Conservation (phyloP, 2,797 vertebrate species). For the Cynopterus sphinx region DNA sequence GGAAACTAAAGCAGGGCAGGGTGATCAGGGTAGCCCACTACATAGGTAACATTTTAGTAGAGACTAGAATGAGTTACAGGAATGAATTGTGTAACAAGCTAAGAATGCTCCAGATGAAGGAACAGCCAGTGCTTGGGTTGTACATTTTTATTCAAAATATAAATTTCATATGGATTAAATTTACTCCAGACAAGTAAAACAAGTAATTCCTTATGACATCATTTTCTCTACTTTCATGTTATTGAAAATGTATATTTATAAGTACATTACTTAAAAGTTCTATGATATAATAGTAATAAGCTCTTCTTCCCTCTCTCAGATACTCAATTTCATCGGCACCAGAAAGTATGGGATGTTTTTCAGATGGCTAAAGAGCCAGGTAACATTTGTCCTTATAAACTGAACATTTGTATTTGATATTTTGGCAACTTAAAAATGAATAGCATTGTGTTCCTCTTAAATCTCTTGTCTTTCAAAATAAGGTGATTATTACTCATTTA, state of each 20-base stretch:
- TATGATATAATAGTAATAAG: not conserved
- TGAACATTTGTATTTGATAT: not conserved
- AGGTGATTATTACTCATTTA: not conserved
- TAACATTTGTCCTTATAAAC: conserved; percentile 74
- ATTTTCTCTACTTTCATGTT: not conserved
- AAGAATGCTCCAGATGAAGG: not conserved
- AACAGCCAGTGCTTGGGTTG: no score
- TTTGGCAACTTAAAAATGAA: conserved; percentile 19
- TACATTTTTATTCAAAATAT: no score
- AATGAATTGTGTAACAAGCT: not conserved
- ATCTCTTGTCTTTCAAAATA: not conserved
- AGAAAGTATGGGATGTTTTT: conserved; percentile 91
- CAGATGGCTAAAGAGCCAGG: conserved; percentile 89
- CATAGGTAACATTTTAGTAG: not conserved
- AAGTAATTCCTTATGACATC: not conserved
- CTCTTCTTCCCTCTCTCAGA: conserved; percentile 82
- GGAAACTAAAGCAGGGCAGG: not conserved
- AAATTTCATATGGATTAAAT: no score
- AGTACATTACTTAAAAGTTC: not conserved
- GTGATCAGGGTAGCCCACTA: not conserved
- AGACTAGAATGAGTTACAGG: not conserved
- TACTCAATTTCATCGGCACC: conserved; percentile 87
- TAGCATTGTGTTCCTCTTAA: not conserved
- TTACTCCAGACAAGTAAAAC: no score
- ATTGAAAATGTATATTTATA: not conserved